Percentiles rank a stretch among this genome's conserved stretches.
Conservation (phyloP, 2,888 invertebrate genomes). For the Taphrorychus bicolor region DNA sequence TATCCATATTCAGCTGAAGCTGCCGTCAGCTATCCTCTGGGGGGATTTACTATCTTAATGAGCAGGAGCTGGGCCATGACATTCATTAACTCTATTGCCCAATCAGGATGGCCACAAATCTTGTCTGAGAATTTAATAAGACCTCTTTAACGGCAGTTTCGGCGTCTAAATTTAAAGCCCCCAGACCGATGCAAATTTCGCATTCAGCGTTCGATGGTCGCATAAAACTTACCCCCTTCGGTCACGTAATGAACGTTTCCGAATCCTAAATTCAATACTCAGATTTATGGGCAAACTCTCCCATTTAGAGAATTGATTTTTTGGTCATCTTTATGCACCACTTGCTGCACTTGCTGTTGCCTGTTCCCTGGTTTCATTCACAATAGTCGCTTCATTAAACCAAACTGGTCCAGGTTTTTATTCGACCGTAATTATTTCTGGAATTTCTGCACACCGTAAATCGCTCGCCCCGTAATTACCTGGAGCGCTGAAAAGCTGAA, state of each 20-base stretch:
- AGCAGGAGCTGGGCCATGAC: no score
- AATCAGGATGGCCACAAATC: conserved; percentile 1
- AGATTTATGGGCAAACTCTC: conserved; percentile 44
- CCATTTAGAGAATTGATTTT: conserved; percentile 35
- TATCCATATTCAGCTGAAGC: conserved; percentile 16
- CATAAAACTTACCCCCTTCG: conserved; percentile 52
- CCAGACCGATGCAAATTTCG: conserved; percentile 41
- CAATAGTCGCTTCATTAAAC: conserved; percentile 16
- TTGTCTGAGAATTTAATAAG: conserved; percentile 1
- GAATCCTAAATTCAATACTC: conserved; percentile 56
- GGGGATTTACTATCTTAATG: not conserved
- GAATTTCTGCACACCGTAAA: conserved; percentile 34
- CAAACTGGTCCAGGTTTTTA: conserved; percentile 21
- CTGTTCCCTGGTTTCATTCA: not conserved
- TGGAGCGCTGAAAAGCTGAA: conserved; percentile 29
- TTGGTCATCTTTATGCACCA: conserved; percentile 20
- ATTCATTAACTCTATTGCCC: not conserved
- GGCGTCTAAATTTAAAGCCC: conserved; percentile 13
- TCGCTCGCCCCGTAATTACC: conserved; percentile 37
- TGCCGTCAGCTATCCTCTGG: not conserved
- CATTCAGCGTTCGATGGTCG: conserved; percentile 44
- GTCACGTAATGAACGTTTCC: conserved; percentile 58
- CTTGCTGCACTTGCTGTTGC: not conserved
- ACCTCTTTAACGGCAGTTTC: not conserved
- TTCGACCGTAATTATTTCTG: conserved; percentile 32